Evolutionary conservation across 92 coral and sea anemone genomes (phyloP).

Genomic region (Galaxea fascicularis): DNA sequence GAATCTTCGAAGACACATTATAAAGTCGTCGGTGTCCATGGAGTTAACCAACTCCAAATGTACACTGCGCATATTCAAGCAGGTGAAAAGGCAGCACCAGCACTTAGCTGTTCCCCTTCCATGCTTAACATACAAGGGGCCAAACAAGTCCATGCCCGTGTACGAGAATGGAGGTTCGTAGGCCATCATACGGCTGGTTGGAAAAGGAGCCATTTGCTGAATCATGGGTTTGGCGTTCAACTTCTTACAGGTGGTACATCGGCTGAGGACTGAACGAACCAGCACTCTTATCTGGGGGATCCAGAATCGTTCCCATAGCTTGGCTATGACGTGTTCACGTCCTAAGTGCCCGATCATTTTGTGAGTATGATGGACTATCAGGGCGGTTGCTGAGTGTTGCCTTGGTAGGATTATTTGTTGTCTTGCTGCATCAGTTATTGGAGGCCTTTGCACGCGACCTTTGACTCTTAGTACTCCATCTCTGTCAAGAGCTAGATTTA

Average conservation of each 20-base stretch:
- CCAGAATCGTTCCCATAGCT: conserved; percentile 68
- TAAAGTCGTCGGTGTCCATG: conserved; percentile 59
- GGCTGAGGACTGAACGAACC: conserved; percentile 37
- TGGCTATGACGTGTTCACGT: conserved; percentile 67
- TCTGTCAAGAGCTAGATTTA: too few species aligned
- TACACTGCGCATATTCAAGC: conserved; percentile 47
- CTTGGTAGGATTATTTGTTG: too few species aligned
- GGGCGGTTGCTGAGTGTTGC: conserved; percentile 52
- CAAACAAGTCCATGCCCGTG: conserved; percentile 59
- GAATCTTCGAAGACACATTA: conserved; percentile 55
- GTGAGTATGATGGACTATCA: conserved; percentile 55
- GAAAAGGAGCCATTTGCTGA: conserved; percentile 71
- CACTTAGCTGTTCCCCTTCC: conserved; percentile 55
- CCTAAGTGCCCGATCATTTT: conserved; percentile 60
- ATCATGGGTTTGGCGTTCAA: conserved; percentile 52
- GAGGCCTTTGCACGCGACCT: too few species aligned
- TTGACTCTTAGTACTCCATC: too few species aligned
- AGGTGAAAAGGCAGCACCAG: conserved; percentile 63
- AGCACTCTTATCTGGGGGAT: conserved; percentile 59
- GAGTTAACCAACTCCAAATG: conserved; percentile 64
- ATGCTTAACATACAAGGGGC: conserved; percentile 51
- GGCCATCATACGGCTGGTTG: conserved; percentile 48
- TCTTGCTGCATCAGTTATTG: too few species aligned
- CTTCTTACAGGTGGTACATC: conserved; percentile 65
- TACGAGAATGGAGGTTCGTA: conserved; percentile 63